Percentiles rank a stretch among this genome's conserved stretches.
phyloP scores from a whole-genome alignment of 2,113 vertebrate genomes.

The Acanthisitta chloris region DNA sequence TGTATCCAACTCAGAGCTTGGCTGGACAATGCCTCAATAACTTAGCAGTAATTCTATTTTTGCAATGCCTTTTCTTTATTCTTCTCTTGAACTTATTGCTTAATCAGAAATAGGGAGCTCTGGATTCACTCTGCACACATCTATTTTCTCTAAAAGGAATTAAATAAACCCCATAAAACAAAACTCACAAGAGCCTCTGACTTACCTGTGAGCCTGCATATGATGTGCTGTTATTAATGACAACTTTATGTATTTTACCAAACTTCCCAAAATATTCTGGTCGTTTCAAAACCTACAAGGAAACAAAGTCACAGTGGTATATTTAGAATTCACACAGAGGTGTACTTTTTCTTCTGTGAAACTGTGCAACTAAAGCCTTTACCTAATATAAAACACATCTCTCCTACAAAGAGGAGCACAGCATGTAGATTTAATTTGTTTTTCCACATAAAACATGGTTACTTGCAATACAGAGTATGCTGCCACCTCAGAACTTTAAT shows the following conservation, averaged over 20 bases:
- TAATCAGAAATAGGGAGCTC: background rate
- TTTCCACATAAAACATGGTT: background rate
- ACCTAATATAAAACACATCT: background rate
- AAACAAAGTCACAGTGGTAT: conserved; percentile 1
- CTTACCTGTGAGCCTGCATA: conserved; percentile 98
- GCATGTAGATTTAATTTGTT: background rate
- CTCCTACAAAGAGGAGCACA: background rate
- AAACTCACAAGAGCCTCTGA: background rate
- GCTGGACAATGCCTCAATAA: background rate
- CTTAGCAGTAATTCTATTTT: background rate
- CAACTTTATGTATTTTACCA: conserved; percentile 99
- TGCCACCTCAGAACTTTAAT: background rate
- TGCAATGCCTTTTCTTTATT: background rate
- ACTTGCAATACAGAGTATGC: background rate
- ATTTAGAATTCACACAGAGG: background rate
- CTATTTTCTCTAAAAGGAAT: background rate
- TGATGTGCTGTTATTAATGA: conserved; percentile 99
- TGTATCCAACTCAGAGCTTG: background rate
- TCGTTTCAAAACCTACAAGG: conserved; percentile 92
- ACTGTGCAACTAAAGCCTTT: background rate
- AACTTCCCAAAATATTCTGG: conserved; percentile 99
- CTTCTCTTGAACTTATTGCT: background rate
- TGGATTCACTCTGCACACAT: background rate
- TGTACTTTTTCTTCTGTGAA: background rate
- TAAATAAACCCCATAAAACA: background rate